Percentiles rank a stretch among this genome's conserved stretches.
Evolutionary conservation across 2,113 vertebrate species (phyloP).

Genomic region (Rattus norvegicus): GRCr8 NC_086032.1:97470501-97471000

Average conservation of each 20-base stretch:
- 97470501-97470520: neutral
- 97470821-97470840: neutral
- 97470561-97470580: neutral
- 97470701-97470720: slow-evolving; percentile 11
- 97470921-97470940: neutral
- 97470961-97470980: too few relatives aligned
- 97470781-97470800: neutral
- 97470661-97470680: neutral
- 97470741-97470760: slow-evolving; percentile 20
- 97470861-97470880: neutral
- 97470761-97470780: neutral
- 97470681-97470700: neutral
- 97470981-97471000: neutral
- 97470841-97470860: neutral
- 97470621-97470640: slow-evolving; percentile 39
- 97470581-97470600: neutral
- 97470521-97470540: neutral
- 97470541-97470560: neutral
- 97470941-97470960: neutral
- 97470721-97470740: neutral
- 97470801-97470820: neutral
- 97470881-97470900: neutral
- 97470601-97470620: neutral
- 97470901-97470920: neutral
- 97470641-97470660: neutral